Conservation (phyloP, 2,113 vertebrate species). For the Nansenia antarctica region DNA sequence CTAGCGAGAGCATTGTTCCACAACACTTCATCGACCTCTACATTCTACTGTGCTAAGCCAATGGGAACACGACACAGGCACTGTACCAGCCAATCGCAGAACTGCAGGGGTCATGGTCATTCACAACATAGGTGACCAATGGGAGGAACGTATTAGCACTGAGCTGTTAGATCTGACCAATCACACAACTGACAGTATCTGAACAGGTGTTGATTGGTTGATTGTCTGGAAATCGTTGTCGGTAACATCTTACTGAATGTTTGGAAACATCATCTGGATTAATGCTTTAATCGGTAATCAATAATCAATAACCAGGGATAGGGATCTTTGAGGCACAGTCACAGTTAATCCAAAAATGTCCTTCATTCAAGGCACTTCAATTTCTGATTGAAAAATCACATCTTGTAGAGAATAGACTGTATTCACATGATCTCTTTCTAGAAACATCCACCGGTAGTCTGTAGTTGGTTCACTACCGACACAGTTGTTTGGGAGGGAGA, state of each 20-base stretch:
- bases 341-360: neutral
- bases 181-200: neutral
- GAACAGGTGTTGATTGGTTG: neutral
- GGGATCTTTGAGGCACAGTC: neutral
- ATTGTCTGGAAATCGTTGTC: too few relatives aligned
- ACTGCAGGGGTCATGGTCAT: neutral
- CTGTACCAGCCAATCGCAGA: neutral
- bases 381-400: neutral
- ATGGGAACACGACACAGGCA: neutral
- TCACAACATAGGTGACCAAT: neutral
- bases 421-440: neutral
- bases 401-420: neutral
- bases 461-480: neutral
- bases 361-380: neutral
- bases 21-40: constrained; percentile 27
- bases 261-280: neutral
- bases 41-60: constrained; percentile 8
- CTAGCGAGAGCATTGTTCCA: constrained; percentile 16
- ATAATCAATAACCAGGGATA: too few relatives aligned
- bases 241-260: neutral
- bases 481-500: neutral
- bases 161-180: neutral
- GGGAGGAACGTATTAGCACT: neutral
- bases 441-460: neutral
- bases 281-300: neutral